These are phyloP conservation scores for Neomicropteryx cornuta DNA, from an alignment of 1,140 invertebrate species.

Conservation along the genomic window DNA sequence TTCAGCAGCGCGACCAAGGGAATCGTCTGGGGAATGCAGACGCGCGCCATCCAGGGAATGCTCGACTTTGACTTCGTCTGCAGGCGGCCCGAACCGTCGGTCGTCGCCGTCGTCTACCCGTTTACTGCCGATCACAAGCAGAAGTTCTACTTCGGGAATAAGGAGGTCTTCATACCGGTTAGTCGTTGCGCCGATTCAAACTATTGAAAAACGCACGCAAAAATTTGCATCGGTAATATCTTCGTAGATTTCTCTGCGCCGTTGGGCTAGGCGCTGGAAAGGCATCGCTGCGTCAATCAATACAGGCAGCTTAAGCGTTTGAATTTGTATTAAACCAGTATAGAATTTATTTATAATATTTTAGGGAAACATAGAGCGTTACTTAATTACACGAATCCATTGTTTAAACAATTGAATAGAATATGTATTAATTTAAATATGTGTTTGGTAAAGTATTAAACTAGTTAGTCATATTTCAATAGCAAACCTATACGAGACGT, in stretches of 20 bases:
- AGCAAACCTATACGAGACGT: no score
- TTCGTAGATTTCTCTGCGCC: neutral
- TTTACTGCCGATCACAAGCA: conserved; percentile 98
- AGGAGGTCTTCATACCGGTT: conserved; percentile 85
- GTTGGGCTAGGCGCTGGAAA: no score
- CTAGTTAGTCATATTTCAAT: no score
- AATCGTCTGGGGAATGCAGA: conserved; percentile 99
- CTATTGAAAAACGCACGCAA: neutral
- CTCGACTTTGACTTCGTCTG: conserved; percentile 99
- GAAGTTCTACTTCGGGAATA: conserved; percentile 99
- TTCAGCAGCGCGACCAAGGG: conserved; percentile 83
- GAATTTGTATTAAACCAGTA: no score
- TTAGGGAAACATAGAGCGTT: no score
- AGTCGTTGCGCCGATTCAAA: conserved; percentile 11
- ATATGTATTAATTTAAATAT: no score
- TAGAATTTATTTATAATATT: no score
- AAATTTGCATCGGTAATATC: neutral
- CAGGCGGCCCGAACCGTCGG: conserved; percentile 72
- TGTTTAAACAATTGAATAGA: no score
- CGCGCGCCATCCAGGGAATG: conserved; percentile 91
- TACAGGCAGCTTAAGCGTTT: no score
- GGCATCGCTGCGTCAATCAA: no score
- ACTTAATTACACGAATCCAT: no score
- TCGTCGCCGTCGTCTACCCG: conserved; percentile 96
- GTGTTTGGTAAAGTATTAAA: no score